Evolutionary conservation across 1,140 invertebrate genomes (phyloP).

Genomic region (Laupala kohalensis): DNA sequence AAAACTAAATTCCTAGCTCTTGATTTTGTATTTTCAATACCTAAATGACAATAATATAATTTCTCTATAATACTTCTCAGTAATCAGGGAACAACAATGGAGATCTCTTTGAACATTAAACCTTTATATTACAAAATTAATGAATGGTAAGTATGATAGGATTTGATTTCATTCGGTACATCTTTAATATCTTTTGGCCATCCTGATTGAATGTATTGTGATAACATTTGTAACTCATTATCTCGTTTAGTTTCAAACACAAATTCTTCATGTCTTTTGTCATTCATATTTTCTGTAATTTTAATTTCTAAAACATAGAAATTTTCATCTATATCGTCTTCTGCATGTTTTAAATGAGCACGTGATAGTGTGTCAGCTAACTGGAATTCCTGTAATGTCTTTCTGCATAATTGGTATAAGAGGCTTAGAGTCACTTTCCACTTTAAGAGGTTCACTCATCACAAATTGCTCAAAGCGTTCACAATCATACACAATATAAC

Average conservation of each 20-base stretch:
- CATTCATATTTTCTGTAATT: not conserved
- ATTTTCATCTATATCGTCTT: not conserved
- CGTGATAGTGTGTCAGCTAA: not conserved
- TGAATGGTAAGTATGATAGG: conserved; percentile 23
- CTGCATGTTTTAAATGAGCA: not conserved
- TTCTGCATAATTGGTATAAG: conserved; percentile 20
- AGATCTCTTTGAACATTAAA: conserved; percentile 24
- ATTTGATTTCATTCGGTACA: conserved; percentile 17
- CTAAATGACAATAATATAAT: conserved; percentile 21
- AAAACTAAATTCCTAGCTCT: conserved; percentile 20
- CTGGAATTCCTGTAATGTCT: conserved; percentile 15
- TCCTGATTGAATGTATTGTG: conserved; percentile 21
- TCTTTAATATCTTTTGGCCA: conserved; percentile 27
- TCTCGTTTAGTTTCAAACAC: conserved; percentile 22
- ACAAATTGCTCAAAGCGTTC: conserved; percentile 27
- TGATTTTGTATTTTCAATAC: conserved; percentile 20
- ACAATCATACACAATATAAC: conserved; percentile 20
- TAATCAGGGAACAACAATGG: conserved; percentile 26
- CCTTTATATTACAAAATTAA: conserved; percentile 24
- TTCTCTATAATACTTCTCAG: conserved; percentile 15
- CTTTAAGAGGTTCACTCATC: conserved; percentile 21
- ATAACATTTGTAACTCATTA: conserved; percentile 18
- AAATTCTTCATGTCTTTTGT: conserved; percentile 18
- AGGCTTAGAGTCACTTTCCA: conserved; percentile 22
- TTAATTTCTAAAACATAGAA: conserved; percentile 2